Conservation (phyloP, 2,888 invertebrate genomes). For the Clusia tigrina region DNA sequence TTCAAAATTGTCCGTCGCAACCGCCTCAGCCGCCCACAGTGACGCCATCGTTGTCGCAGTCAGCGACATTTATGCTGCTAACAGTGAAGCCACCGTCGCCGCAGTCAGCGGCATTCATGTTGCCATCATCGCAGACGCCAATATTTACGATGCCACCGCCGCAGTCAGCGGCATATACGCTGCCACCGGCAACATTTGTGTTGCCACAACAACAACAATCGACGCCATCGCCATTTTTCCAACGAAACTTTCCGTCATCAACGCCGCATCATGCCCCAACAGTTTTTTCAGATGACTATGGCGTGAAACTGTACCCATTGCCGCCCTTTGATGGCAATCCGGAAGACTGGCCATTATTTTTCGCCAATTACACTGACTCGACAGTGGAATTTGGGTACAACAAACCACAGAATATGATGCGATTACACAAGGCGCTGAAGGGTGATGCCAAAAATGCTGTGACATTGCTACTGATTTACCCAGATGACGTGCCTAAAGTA, state of each 20-base stretch:
- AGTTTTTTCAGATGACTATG: no score
- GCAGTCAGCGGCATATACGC: no score
- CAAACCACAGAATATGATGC: conserved; percentile 21
- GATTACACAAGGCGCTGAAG: conserved; percentile 21
- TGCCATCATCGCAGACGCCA: background rate
- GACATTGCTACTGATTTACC: conserved; percentile 23
- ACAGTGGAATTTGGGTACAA: conserved; percentile 13
- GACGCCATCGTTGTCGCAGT: no score
- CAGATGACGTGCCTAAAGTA: conserved; percentile 4
- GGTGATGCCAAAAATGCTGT: conserved; percentile 27
- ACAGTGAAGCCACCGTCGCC: background rate
- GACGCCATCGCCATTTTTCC: no score
- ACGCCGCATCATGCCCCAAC: no score
- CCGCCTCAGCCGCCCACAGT: no score
- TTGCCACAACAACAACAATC: no score
- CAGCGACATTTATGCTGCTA: no score
- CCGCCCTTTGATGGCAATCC: conserved; percentile 28
- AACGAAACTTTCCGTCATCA: no score
- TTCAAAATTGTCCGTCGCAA: no score
- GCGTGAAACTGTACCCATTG: conserved; percentile 27
- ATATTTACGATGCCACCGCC: no score
- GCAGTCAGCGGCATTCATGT: background rate
- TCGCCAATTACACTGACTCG: conserved; percentile 25
- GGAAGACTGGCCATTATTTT: conserved; percentile 31
- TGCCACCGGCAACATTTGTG: no score